phyloP scores from a whole-genome alignment of 2,113 vertebrate genomes.

The Petroica traversi region DNA sequence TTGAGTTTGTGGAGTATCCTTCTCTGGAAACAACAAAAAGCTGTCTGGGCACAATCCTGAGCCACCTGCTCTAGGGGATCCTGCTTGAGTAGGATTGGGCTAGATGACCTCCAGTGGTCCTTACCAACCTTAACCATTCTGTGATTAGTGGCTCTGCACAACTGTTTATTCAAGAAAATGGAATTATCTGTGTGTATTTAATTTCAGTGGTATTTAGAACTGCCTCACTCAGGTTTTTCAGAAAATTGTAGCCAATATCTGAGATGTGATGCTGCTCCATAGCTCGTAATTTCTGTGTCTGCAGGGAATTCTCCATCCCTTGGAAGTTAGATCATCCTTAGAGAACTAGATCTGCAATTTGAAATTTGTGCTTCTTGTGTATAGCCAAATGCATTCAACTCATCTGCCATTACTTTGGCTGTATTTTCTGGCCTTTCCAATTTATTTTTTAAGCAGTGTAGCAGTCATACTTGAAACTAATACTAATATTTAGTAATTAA shows the following conservation, averaged over 20 bases:
- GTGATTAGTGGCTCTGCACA: neutral
- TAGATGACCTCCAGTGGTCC: neutral
- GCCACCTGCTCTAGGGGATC: no score
- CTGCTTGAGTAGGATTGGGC: neutral
- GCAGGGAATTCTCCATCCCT: neutral
- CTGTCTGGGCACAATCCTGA: neutral
- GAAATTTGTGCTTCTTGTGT: neutral
- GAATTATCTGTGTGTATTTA: neutral
- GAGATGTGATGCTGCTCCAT: neutral
- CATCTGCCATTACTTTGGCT: neutral
- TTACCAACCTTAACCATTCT: neutral
- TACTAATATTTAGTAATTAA: neutral
- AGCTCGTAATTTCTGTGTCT: neutral
- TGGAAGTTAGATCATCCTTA: neutral
- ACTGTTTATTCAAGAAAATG: neutral
- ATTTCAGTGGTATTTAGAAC: neutral
- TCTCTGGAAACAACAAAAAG: neutral
- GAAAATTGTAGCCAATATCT: neutral
- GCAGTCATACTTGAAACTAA: neutral
- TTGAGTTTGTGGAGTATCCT: neutral
- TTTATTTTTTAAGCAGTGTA: neutral
- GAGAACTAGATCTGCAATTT: neutral
- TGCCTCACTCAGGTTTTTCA: neutral
- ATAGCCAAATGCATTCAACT: neutral
- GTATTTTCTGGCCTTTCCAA: neutral